phyloP scores from a whole-genome alignment of 2,113 vertebrate genomes.

The Mesoclemmys tuberculata region DNA sequence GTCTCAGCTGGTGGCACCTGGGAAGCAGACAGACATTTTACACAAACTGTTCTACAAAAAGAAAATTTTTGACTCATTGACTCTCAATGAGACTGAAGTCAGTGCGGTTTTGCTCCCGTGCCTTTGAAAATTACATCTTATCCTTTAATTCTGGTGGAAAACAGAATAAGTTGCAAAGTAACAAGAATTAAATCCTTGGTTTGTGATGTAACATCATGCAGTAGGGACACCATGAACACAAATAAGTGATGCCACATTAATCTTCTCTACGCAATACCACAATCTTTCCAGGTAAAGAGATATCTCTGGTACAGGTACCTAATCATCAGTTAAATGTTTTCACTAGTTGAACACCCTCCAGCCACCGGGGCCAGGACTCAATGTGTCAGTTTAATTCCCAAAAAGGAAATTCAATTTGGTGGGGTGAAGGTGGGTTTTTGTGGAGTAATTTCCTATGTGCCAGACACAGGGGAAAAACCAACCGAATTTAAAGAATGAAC shows the following conservation, averaged over 20 bases:
- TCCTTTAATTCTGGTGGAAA: rapidly evolving
- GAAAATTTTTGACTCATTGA: no score
- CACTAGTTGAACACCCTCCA: not conserved
- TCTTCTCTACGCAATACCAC: not conserved
- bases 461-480: not conserved
- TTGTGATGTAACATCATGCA: not conserved
- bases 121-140: not conserved
- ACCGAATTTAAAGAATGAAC: slow-evolving; percentile 27
- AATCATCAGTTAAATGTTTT: not conserved
- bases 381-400: not conserved
- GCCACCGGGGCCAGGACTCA: not conserved
- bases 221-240: not conserved
- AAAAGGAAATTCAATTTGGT: not conserved
- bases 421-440: not conserved
- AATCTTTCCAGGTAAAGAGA: not conserved
- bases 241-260: not conserved
- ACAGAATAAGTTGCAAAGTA: not conserved
- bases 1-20: slow-evolving; percentile 81
- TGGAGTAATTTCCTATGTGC: not conserved
- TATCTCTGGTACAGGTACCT: not conserved
- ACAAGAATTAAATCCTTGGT: not conserved
- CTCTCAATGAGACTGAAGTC: not conserved
- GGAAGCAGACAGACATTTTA: slow-evolving; percentile 43
- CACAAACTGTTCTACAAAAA: not conserved
- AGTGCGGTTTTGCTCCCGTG: not conserved